Percentiles rank a stretch among this genome's conserved stretches.
Evolutionary conservation across 1,140 invertebrate genomes (phyloP).

Genomic region (Drosophila tropicalis): DNA sequence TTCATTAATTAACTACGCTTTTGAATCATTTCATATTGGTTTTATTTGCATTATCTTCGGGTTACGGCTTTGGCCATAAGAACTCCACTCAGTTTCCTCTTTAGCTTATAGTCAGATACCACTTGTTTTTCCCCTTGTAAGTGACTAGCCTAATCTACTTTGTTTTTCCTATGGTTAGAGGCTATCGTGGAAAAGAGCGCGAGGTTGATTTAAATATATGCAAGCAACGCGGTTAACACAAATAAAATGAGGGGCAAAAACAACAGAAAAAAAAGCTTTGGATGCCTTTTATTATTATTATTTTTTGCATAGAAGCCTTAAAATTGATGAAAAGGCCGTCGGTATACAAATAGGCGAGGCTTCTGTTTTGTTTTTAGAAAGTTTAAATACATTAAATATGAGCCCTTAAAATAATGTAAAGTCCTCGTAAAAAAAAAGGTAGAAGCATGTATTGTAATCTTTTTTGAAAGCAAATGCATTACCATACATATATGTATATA

Average conservation of each 20-base stretch:
- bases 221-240: conserved; percentile 20
- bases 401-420: background rate
- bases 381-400: conserved; percentile 2
- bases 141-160: background rate
- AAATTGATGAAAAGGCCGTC: conserved; percentile 17
- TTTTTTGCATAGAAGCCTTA: background rate
- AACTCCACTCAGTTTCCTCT: no score
- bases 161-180: background rate
- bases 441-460: no score
- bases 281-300: background rate
- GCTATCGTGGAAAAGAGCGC: background rate
- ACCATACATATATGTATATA: no score
- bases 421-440: background rate
- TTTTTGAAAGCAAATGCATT: no score
- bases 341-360: conserved; percentile 8
- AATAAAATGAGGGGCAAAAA: conserved; percentile 8
- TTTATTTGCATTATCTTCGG: no score
- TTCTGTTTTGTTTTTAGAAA: conserved; percentile 14
- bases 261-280: conserved; percentile 6
- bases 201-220: conserved; percentile 17
- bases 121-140: no score
- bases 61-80: no score
- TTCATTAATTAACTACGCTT: no score
- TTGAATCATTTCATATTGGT: no score
- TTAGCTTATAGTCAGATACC: no score